phyloP scores from a whole-genome alignment of 2,797 vertebrate genomes.

The Mastacembelus armatus region DNA sequence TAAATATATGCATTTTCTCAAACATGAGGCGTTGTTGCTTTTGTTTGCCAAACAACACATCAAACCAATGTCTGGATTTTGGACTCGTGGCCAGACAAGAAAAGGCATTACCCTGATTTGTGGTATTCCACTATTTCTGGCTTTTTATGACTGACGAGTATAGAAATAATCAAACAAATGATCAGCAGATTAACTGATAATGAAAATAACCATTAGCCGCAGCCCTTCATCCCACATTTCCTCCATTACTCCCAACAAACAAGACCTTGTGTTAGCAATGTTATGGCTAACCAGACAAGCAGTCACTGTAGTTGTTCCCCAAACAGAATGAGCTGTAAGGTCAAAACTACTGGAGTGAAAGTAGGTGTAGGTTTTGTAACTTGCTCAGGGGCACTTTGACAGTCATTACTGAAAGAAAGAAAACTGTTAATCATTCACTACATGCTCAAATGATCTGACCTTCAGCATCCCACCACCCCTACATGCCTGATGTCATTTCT shows the following conservation, averaged over 20 bases:
- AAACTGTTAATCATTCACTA: conserved; percentile 68
- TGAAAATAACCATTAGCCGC: background rate
- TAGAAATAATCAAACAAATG: background rate
- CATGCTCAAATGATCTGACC: conserved; percentile 73
- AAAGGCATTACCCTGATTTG: no score
- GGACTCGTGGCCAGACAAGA: no score
- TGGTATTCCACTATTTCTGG: no score
- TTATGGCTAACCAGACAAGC: background rate
- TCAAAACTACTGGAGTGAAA: conserved; percentile 37
- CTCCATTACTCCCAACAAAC: background rate
- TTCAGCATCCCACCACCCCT: conserved; percentile 61
- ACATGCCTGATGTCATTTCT: conserved; percentile 58
- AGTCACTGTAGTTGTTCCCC: background rate
- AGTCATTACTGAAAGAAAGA: conserved; percentile 48
- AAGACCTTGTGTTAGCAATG: background rate
- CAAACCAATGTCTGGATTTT: no score
- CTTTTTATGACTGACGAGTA: background rate
- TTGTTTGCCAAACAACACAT: no score
- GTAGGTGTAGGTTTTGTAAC: conserved; percentile 38
- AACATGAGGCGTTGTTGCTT: no score
- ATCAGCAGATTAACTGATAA: background rate
- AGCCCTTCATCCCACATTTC: background rate
- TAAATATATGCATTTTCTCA: no score
- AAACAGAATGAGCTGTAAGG: conserved; percentile 19
- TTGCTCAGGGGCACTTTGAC: conserved; percentile 72